Percentiles rank a stretch among this genome's conserved stretches.
Conservation (phyloP, 2,113 vertebrate species). For the Ctenodactylus gundi region DNA sequence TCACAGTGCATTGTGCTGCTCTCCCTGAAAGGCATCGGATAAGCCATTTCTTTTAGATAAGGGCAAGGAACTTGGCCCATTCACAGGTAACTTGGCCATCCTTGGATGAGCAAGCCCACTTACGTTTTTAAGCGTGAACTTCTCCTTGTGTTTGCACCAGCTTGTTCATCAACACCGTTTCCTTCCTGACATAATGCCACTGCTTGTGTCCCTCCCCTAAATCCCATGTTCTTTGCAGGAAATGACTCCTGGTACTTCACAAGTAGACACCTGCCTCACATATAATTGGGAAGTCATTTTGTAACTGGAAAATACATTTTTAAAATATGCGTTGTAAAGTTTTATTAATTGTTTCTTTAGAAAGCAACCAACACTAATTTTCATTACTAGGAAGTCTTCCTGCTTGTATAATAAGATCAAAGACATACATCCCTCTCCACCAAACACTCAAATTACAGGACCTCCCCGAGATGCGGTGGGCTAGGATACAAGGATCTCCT, state of each 20-base stretch:
- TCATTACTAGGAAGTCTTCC: neutral
- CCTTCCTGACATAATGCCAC: neutral
- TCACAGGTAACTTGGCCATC: neutral
- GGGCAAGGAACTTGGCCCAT: neutral
- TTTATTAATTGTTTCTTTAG: neutral
- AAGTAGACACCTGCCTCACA: neutral
- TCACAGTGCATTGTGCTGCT: neutral
- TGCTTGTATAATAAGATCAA: neutral
- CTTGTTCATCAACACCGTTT: neutral
- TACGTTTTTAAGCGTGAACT: neutral
- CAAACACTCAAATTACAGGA: neutral
- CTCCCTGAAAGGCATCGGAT: neutral
- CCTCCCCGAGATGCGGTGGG: neutral
- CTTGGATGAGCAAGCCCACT: neutral
- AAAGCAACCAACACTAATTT: neutral
- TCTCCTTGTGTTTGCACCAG: neutral
- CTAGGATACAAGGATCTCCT: neutral
- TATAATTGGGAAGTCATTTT: neutral
- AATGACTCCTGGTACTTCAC: neutral
- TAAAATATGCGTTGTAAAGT: constrained; percentile 13
- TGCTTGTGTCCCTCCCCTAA: neutral
- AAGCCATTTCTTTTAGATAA: neutral
- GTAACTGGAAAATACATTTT: neutral
- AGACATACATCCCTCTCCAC: neutral
- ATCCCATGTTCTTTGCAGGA: neutral